Evolutionary conservation across 2,113 vertebrate genomes (phyloP).

Genomic region (Colaptes auratus): DNA sequence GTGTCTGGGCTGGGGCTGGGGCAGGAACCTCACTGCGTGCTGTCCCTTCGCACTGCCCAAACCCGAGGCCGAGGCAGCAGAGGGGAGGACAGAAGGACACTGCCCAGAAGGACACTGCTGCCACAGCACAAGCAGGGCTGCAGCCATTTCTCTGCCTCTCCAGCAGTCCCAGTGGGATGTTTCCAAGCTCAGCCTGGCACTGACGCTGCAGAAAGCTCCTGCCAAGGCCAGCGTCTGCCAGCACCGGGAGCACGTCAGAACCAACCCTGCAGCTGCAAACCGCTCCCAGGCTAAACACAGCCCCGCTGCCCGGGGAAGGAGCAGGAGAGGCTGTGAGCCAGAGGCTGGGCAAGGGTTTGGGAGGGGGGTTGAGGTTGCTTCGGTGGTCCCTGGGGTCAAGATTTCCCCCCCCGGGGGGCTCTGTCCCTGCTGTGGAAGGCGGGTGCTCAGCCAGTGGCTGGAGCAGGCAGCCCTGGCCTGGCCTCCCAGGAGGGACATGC

Average conservation of each 20-base stretch:
- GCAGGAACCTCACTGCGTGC: not conserved
- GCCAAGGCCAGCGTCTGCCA: not conserved
- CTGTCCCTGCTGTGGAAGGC: fast-evolving
- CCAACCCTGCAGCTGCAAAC: not conserved
- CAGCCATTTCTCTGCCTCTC: not conserved
- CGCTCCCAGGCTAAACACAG: fast-evolving
- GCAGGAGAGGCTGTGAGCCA: fast-evolving
- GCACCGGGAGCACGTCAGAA: not conserved
- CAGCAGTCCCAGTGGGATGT: fast-evolving
- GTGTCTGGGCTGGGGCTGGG: not conserved
- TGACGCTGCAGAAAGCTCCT: not conserved
- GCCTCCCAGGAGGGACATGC: fast-evolving
- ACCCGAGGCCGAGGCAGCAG: fast-evolving
- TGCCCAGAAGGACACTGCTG: fast-evolving
- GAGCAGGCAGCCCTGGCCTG: not conserved
- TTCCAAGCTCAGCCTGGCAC: not conserved
- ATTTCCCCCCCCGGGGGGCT: not conserved
- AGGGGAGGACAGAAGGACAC: not conserved
- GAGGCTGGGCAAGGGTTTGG: not conserved
- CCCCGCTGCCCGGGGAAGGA: fast-evolving
- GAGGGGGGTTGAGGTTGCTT: not conserved
- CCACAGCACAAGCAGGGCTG: fast-evolving
- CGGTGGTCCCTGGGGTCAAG: not conserved
- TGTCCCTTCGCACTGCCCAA: not conserved
- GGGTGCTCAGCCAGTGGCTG: fast-evolving